phyloP scores from a whole-genome alignment of 2,113 vertebrate species.

The Gopherus flavomarginatus region DNA sequence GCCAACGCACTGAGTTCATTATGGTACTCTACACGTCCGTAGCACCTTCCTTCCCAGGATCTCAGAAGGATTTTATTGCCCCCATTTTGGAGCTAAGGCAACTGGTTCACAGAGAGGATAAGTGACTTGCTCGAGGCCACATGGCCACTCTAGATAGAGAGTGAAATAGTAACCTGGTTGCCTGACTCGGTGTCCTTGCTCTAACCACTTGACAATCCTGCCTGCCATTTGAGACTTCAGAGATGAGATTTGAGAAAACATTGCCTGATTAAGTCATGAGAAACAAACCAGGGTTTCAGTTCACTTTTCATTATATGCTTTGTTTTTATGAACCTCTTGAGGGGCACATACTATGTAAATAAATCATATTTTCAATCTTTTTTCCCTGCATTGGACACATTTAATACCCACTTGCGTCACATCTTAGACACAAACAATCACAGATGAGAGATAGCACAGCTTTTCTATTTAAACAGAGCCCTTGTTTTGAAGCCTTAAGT shows the following conservation, averaged over 20 bases:
- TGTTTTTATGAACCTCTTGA: slow-evolving; percentile 58
- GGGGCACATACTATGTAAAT: slow-evolving; percentile 39
- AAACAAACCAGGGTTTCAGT: slow-evolving; percentile 41
- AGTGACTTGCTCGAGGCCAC: not conserved
- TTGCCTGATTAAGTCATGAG: slow-evolving; percentile 47
- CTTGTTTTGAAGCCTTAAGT: slow-evolving; percentile 40
- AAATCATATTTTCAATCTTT: slow-evolving; percentile 48
- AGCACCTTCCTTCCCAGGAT: not conserved
- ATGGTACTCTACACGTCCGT: not conserved
- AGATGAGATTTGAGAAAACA: not conserved
- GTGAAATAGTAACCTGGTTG: not conserved
- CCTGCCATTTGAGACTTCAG: slow-evolving; percentile 11
- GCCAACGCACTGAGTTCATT: not conserved
- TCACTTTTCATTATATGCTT: slow-evolving; percentile 44
- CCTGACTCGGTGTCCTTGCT: not conserved
- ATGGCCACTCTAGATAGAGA: not conserved
- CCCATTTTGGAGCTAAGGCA: not conserved
- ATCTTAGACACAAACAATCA: slow-evolving; percentile 54
- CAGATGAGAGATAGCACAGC: slow-evolving; percentile 43
- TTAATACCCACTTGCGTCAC: slow-evolving; percentile 62
- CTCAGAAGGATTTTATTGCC: not conserved
- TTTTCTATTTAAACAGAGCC: slow-evolving; percentile 62
- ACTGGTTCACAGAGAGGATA: not conserved
- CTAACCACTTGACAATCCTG: not conserved
- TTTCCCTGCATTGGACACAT: not conserved